These are phyloP conservation scores for Phocoena phocoena DNA, from an alignment of 2,113 vertebrate species.

Conservation along the genomic window DNA sequence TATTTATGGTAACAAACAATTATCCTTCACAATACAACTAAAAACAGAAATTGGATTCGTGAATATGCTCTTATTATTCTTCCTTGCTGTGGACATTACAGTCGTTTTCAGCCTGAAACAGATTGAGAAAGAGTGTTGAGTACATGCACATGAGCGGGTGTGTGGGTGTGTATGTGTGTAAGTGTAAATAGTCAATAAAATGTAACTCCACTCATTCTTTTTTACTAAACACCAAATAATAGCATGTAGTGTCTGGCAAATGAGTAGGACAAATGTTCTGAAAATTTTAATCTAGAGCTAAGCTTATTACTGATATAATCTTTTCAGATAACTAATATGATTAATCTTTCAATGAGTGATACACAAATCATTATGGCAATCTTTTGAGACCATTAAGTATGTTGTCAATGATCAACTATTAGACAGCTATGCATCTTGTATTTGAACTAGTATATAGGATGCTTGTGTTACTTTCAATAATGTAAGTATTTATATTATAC, in stretches of 20 bases:
- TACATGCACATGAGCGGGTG: background rate
- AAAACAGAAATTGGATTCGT: constrained; percentile 60
- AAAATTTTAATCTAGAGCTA: background rate
- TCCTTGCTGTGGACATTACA: background rate
- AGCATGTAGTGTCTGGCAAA: no score
- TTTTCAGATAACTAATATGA: constrained; percentile 22
- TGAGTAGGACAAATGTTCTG: no score
- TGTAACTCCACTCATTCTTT: no score
- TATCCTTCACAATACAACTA: constrained; percentile 59
- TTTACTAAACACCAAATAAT: no score
- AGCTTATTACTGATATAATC: background rate
- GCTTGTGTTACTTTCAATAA: background rate
- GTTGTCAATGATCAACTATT: constrained; percentile 3
- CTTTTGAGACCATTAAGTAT: constrained; percentile 7
- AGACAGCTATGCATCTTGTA: background rate
- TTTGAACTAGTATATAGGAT: background rate
- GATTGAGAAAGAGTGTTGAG: background rate
- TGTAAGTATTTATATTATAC: background rate
- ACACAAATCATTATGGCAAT: background rate
- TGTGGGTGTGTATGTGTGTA: background rate
- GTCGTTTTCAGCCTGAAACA: background rate
- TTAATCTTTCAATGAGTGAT: background rate
- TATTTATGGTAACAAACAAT: constrained; percentile 67
- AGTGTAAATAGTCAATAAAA: background rate
- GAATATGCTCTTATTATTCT: constrained; percentile 34